Base-by-base conservation (phyloP, 2,113 vertebrate species). In the Aegotheles bennettii region DNA sequence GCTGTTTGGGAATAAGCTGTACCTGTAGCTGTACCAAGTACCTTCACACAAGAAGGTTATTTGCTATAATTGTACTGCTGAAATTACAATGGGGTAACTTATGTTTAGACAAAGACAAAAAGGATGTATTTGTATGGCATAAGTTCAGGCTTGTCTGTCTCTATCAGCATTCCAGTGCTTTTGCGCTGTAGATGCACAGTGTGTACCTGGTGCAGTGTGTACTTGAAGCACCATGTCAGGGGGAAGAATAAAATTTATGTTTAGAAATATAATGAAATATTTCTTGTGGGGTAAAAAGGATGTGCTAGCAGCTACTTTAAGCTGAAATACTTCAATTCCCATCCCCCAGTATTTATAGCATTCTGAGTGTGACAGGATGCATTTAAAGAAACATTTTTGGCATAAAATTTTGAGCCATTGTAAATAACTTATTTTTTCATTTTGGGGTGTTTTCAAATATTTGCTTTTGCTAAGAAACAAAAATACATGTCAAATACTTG, bases 361-460 rank as follows among this genome's bases (percentile, higher is more conserved):
- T 71, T 71, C 38, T 43, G 13, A 76, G n/a, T 29, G 2, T 26
- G 45, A 64, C 35, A 51, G 36, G 43, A 60, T 48, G 57, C 35
- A 20, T 89, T 93, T 48, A 84, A 47, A 73, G 29, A n/a, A 14
- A 14, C 7, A 29, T 12, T 63, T 64, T 51, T 67, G 60, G 6
- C 43, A 36, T 75, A 79, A 40, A 56, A 33, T 60, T 92, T 94
- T 51, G n/a, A 82, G 38, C 17, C 31, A 16, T 53, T 73, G 10
- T 47, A 94, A 93, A 84, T 85, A 93, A 64, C 23, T 92, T 91
- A 6, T 40, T 88, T 95, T 94, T 83, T 57, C 35, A 65, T 45
- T 86, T 84, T 83, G 61, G 73, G 47, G 40, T 87, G 79, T 61
- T 93, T 93, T 36, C 14, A 94, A 82, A 87, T 84, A 84, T 53